Conservation (phyloP, 2,888 invertebrate genomes). For the Piscicola geometra region DNA sequence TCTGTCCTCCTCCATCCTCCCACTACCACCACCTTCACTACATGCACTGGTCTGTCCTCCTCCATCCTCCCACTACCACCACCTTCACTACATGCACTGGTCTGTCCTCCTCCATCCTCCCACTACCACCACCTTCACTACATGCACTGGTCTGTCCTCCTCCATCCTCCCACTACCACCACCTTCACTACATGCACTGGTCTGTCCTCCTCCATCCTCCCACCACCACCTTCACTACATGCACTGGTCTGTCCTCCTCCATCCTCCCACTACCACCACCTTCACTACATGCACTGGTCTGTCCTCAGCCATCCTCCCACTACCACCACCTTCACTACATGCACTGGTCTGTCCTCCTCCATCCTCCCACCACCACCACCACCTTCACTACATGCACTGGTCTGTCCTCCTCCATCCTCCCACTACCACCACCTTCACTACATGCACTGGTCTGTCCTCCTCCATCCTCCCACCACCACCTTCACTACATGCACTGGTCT, state of each 20-base stretch:
- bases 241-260: not conserved
- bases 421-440: not conserved
- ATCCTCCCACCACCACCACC: not conserved
- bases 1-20: not conserved
- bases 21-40: not conserved
- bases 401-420: too few relatives aligned
- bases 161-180: not conserved
- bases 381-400: slow-evolving; percentile 14
- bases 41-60: slow-evolving; percentile 47
- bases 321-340: not conserved
- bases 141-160: not conserved
- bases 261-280: not conserved
- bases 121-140: not conserved
- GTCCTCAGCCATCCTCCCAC: not conserved
- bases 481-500: not conserved
- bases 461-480: slow-evolving; percentile 4
- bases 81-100: not conserved
- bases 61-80: not conserved
- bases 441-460: not conserved
- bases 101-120: not conserved
- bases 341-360: not conserved
- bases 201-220: slow-evolving; percentile 44
- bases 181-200: too few relatives aligned
- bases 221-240: not conserved
- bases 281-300: too few relatives aligned